phyloP scores from a whole-genome alignment of 2,888 invertebrate species.

The Oxytorus armatus region DNA sequence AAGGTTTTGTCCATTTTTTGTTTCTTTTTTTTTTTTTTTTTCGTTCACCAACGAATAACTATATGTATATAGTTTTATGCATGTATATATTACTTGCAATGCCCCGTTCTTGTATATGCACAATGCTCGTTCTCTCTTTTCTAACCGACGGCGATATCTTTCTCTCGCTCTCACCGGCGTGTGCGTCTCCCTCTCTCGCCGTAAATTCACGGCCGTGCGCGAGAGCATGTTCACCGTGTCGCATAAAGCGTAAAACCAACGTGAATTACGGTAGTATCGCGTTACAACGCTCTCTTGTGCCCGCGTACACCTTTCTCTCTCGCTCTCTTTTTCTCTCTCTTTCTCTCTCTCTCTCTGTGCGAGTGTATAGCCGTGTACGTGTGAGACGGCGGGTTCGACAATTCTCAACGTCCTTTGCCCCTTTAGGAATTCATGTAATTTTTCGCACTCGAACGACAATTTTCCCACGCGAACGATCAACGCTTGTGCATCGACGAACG shows the following conservation, averaged over 20 bases:
- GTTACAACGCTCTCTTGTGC: constrained; percentile 79
- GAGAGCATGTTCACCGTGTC: constrained; percentile 83
- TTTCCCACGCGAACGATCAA: constrained; percentile 75
- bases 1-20: constrained; percentile 81
- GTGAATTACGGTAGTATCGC: constrained; percentile 84
- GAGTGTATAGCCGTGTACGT: not conserved
- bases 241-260: constrained; percentile 84
- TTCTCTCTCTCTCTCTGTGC: not conserved
- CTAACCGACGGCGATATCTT: constrained; percentile 59
- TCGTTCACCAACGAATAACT: constrained; percentile 54
- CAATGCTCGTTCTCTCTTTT: constrained; percentile 51
- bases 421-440: constrained; percentile 81
- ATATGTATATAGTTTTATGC: constrained; percentile 32
- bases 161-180: constrained; percentile 54
- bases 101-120: constrained; percentile 48
- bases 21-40: constrained; percentile 78
- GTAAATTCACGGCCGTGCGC: constrained; percentile 82
- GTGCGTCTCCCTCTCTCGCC: constrained; percentile 77
- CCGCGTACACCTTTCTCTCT: constrained; percentile 65
- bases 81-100: constrained; percentile 23
- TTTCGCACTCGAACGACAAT: constrained; percentile 76
- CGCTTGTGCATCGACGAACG: constrained; percentile 47
- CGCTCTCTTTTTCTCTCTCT: no score
- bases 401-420: constrained; percentile 81
- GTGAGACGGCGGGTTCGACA: constrained; percentile 75